Percentiles rank a stretch among this genome's conserved stretches.
Evolutionary conservation across 2,113 vertebrate genomes (phyloP).

Genomic region (Nerophis ophidion): DNA sequence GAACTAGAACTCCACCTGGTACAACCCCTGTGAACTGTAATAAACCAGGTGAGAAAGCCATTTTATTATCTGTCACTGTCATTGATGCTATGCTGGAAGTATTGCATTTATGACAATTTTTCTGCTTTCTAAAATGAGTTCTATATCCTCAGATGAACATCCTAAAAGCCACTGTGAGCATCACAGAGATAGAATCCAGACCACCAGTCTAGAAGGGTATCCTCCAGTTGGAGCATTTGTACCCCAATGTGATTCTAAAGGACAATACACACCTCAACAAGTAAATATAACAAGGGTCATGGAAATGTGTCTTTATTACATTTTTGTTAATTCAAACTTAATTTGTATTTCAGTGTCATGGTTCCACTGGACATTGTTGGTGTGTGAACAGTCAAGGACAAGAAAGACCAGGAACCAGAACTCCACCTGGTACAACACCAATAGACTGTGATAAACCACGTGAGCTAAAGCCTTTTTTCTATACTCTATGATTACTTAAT

Average conservation of each 20-base stretch:
- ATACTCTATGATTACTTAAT: too few species aligned
- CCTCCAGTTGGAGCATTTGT: constrained; percentile 45
- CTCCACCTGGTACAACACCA: constrained; percentile 43
- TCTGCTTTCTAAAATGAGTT: too few species aligned
- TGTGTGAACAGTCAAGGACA: constrained; percentile 74
- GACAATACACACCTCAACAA: constrained; percentile 66
- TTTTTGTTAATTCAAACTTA: not conserved
- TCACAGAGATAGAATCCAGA: constrained; percentile 42
- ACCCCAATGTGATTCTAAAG: constrained; percentile 74
- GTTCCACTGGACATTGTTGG: constrained; percentile 79
- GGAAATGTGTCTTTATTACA: not conserved
- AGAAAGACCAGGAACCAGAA: constrained; percentile 74
- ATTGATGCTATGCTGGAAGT: too few species aligned
- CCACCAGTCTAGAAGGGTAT: constrained; percentile 19
- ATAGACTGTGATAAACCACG: constrained; percentile 17
- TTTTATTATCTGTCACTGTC: too few species aligned
- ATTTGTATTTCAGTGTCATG: constrained; percentile 3
- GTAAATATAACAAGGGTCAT: constrained; percentile 11
- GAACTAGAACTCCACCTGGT: constrained; percentile 68
- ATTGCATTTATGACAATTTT: constrained; percentile 22
- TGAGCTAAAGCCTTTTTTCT: too few species aligned
- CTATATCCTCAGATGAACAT: not conserved
- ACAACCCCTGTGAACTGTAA: constrained; percentile 22
- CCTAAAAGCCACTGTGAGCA: constrained; percentile 63
- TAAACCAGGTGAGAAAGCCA: not conserved